Evolutionary conservation across 2,888 invertebrate genomes (phyloP).

Genomic region (Taenaris catops): DNA sequence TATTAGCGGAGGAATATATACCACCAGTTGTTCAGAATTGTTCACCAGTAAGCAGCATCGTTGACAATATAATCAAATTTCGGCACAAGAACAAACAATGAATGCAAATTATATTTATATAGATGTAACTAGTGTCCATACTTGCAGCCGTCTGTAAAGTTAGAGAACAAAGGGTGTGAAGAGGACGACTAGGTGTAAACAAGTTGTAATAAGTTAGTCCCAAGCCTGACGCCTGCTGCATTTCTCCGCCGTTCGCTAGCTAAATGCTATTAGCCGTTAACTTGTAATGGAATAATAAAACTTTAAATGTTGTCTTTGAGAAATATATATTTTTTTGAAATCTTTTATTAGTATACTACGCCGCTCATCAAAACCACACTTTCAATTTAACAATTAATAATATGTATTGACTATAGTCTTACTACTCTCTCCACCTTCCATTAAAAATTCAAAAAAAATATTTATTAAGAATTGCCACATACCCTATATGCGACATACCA

Average conservation of each 20-base stretch:
- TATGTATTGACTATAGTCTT: too few species aligned
- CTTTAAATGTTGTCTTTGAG: too few species aligned
- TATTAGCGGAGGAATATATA: too few species aligned
- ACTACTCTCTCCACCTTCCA: too few species aligned
- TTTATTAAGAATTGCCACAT: too few species aligned
- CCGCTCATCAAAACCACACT: too few species aligned
- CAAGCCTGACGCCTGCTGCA: conserved; percentile 7
- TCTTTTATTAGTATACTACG: too few species aligned
- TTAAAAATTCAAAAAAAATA: too few species aligned
- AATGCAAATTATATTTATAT: conserved; percentile 67
- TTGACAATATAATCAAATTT: conserved; percentile 16
- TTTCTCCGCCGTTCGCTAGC: conserved; percentile 1
- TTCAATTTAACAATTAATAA: too few species aligned
- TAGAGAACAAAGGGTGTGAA: conserved; percentile 58
- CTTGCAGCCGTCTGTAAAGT: conserved; percentile 58
- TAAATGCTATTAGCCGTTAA: conserved; percentile 6
- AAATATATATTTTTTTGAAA: too few species aligned
- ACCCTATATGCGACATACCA: too few species aligned
- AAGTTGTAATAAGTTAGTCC: conserved; percentile 62
- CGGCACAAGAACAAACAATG: conserved; percentile 35
- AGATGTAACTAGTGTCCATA: conserved; percentile 37
- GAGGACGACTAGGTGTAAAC: conserved; percentile 64
- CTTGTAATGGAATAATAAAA: background rate
- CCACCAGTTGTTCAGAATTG: too few species aligned
- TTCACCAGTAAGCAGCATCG: conserved; percentile 2